Conservation (phyloP, 2,113 vertebrate genomes). For the Sphyrna mokarran region DNA sequence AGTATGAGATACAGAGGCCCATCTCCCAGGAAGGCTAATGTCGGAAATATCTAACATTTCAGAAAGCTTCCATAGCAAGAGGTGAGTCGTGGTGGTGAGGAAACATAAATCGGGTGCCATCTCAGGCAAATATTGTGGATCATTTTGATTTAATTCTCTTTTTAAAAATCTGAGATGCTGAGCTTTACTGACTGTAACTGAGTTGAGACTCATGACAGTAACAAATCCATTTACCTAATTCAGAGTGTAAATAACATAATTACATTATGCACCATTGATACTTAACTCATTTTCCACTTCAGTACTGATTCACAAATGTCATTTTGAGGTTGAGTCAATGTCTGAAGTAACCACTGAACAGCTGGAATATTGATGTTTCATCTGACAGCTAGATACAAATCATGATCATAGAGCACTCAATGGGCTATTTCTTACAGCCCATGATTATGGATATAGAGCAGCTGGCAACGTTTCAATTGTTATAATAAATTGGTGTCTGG, state of each 20-base stretch:
- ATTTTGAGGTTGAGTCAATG: slow-evolving; percentile 13
- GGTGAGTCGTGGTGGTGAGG: not conserved
- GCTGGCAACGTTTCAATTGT: not conserved
- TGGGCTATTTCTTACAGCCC: not conserved
- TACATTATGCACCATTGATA: slow-evolving; percentile 5
- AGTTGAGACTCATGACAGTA: not conserved
- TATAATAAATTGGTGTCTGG: not conserved
- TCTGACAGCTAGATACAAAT: slow-evolving; percentile 1
- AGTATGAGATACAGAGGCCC: not conserved
- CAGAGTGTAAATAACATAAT: not conserved
- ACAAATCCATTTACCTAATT: not conserved
- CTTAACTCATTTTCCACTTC: slow-evolving; percentile 4
- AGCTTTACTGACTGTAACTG: not conserved
- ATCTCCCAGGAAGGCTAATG: not conserved
- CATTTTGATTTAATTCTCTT: not conserved
- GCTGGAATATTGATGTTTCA: not conserved
- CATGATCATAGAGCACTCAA: not conserved
- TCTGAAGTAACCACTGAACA: not conserved
- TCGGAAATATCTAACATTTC: not conserved
- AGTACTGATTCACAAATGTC: not conserved
- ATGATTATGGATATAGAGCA: not conserved
- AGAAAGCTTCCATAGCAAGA: not conserved
- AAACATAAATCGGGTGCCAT: not conserved
- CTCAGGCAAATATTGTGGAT: not conserved
- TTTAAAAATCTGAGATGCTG: not conserved